These are phyloP conservation scores for Podotricha telesiphe DNA, from an alignment of 2,888 invertebrate species.

Conservation along the genomic window DNA sequence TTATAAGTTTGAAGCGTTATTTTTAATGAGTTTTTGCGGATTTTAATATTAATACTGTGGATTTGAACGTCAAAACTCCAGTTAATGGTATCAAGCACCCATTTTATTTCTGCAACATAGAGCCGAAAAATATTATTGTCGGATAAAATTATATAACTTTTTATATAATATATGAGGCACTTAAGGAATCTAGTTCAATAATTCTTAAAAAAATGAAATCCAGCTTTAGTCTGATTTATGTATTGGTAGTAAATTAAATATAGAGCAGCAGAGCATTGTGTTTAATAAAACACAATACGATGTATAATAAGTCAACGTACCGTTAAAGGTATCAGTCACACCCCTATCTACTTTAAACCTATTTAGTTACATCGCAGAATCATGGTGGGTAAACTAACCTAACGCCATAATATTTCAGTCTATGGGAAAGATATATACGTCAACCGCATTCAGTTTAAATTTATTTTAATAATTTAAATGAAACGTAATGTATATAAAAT, in stretches of 20 bases:
- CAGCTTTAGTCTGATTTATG: background rate
- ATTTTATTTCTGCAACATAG: conserved; percentile 41
- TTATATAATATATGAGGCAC: background rate
- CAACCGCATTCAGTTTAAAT: too few species aligned
- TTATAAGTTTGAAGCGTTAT: conserved; percentile 77
- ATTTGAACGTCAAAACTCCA: conserved; percentile 48
- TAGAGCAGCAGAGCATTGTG: too few species aligned
- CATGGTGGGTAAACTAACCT: too few species aligned
- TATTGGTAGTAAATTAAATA: background rate
- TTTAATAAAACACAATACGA: too few species aligned
- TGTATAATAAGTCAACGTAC: too few species aligned
- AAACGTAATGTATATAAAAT: too few species aligned
- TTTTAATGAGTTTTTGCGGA: conserved; percentile 75
- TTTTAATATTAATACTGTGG: conserved; percentile 67
- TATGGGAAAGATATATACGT: too few species aligned
- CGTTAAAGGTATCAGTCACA: too few species aligned
- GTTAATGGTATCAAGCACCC: conserved; percentile 42
- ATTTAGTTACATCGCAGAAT: too few species aligned
- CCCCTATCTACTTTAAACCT: too few species aligned
- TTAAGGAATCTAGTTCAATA: background rate
- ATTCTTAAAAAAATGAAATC: background rate
- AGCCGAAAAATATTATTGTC: conserved; percentile 7
- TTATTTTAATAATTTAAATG: too few species aligned
- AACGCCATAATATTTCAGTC: too few species aligned
- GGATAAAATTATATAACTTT: background rate